Base-by-base conservation (phyloP, 2,113 vertebrate genomes). In the Aythya baeri region DNA sequence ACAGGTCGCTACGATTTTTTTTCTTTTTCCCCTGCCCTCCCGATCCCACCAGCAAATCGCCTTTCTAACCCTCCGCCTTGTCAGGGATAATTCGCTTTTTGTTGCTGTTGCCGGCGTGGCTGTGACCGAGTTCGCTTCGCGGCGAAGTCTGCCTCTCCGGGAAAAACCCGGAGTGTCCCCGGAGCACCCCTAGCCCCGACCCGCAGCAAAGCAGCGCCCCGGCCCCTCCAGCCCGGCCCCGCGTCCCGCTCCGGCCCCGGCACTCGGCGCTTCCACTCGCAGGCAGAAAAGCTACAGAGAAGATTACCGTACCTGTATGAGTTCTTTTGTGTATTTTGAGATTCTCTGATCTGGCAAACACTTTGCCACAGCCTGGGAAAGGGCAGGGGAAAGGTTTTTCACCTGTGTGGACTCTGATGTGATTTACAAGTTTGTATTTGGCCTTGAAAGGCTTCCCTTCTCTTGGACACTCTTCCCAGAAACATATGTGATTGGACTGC, bases 291-390 rank as follows among this genome's bases (percentile, higher is more conserved):
- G 77, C 77, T 58, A 94, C 89, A 91, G 91, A 94, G 86, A 96
- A 93, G 67, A 99, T 99, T 98, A 99, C 99, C 96, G 99, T 99
- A 99, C 99, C 99, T 99, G 99, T 99, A 97, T 99, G 99, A 95
- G 99, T 99, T 98, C 99, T 99, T 98, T 99, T 99, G 98, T 99
- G 99, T 96, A 99, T 99, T 98, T 99, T 99, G 92, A 99, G 99
- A 96, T 99, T 99, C 98, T 99, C 99, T 94, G 99, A 99, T 97
- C 99, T 98, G 86, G 99, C 99, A 95, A 99, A 99, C 83, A 99
- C 99, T 98, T 99, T 99, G 87, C 99, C 99, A 98, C 99, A 99
- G 97, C 99, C 99, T 43, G 99, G 99, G 97, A 99, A 99, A 66
- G 99, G 99, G 94, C 99, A 99, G 11, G 99, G 99, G 77, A 99